Evolutionary conservation across 2,888 invertebrate species (phyloP), one percentile per base, ranked within the genome.

Genomic region (Cataglyphis cursor): DNA sequence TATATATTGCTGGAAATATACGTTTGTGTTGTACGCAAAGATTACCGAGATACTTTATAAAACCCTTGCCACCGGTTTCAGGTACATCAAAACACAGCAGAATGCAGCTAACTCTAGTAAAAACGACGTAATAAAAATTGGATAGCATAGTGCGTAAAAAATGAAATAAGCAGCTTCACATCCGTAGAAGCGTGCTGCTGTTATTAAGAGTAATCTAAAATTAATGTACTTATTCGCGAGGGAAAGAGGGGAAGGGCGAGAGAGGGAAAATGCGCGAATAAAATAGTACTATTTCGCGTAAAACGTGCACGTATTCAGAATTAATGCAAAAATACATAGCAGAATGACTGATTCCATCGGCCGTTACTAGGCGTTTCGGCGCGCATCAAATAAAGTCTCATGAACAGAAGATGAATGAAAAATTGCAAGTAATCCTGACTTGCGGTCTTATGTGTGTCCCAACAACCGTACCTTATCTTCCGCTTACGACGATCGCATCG

Each of bases 41-140:
- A 35, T 35, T 35, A 35, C 35, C 35, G 35, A 35, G 35, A 35
- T 35, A 35, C 35, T 35, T 35, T 8, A 35, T 35, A 31, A 68
- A 72, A 80, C 78, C 78, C 72, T 80, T 72, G 72, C 78, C 78
- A 80, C 72, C 78, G 78, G 78, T 80, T 80, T 80, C 78, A 80
- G 78, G 78, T 80, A 80, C 78, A 12, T 80, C 72, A 59, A 80
- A 80, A 80, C 78, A 80, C 78, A 80, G 72, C 72, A 72, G 78
- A 70, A 5, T 24, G 70, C 44, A 35, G 57, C 31, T 66, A 57
- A 70, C n/a, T 59, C 59, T 38, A 31, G 18, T 12, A 28, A 76
- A 75, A 74, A 38, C 18, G 6, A 35, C 73, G 10, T 61, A 28
- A 24, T 44, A 76, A 21, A 75, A 38, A 75, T 48, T 66, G 38